Evolutionary conservation across 2,888 invertebrate species (phyloP).

Genomic region (Blomia tropicalis): DNA sequence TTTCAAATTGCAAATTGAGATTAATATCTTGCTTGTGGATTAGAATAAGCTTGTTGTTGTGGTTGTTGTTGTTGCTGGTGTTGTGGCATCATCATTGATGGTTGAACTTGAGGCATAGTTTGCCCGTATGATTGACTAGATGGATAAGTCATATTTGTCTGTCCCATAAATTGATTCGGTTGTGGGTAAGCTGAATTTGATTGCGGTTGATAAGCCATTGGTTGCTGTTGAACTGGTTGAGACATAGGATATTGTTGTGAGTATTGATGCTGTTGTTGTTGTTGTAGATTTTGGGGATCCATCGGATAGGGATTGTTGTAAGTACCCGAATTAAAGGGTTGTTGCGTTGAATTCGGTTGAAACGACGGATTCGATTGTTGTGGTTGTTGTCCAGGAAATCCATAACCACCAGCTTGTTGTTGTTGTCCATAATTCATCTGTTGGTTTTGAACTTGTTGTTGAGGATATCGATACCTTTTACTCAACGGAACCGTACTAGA

Average conservation of each 20-base stretch:
- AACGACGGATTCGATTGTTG: conserved; percentile 1
- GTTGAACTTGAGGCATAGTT: background rate
- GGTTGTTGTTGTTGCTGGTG: too few relatives aligned
- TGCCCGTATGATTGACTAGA: background rate
- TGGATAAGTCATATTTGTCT: background rate
- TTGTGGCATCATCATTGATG: too few relatives aligned
- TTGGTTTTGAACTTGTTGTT: background rate
- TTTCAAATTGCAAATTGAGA: background rate
- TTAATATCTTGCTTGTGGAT: conserved; percentile 7
- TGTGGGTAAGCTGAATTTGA: background rate
- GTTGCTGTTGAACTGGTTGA: background rate
- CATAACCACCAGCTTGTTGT: background rate
- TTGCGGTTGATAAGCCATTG: background rate
- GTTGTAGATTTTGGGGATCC: background rate
- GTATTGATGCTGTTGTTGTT: conserved; percentile 3
- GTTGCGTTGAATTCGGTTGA: too few relatives aligned
- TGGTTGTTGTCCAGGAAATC: background rate
- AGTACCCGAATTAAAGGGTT: too few relatives aligned
- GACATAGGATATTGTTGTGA: background rate
- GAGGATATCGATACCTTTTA: conserved; percentile 19
- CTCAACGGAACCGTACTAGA: background rate
- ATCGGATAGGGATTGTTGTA: too few relatives aligned
- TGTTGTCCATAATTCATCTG: background rate
- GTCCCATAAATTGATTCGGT: background rate
- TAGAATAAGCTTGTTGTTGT: background rate